Evolutionary conservation across 2,888 invertebrate genomes (phyloP).

Genomic region (Leucania comma): DNA sequence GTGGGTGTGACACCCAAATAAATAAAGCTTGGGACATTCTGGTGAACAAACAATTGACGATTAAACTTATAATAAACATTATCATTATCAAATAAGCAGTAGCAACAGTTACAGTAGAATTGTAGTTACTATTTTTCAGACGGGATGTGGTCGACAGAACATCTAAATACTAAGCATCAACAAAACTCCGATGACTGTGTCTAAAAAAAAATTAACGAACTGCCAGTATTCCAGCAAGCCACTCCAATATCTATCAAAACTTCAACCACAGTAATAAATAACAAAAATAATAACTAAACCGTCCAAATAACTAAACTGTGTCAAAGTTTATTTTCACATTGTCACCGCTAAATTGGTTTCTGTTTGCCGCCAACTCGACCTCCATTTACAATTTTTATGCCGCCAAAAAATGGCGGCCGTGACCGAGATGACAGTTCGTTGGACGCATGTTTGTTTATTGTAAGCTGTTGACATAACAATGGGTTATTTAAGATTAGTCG

Average conservation of each 20-base stretch:
- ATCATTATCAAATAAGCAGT: no score
- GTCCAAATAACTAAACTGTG: constrained; percentile 23
- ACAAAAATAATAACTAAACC: constrained; percentile 23
- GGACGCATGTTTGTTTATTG: constrained; percentile 38
- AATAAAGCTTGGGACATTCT: no score
- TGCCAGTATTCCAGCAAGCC: neutral
- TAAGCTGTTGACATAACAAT: constrained; percentile 42
- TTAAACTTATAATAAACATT: no score
- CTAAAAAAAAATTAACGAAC: constrained; percentile 11
- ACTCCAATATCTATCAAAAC: constrained; percentile 10
- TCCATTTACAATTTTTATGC: constrained; percentile 34
- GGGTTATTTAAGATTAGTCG: constrained; percentile 27
- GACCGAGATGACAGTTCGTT: constrained; percentile 63
- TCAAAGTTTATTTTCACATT: constrained; percentile 44
- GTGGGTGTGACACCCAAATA: no score
- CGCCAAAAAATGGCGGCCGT: constrained; percentile 56
- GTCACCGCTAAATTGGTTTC: constrained; percentile 45
- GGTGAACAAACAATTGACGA: no score
- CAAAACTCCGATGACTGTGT: neutral
- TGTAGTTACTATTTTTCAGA: neutral
- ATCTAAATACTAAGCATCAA: neutral
- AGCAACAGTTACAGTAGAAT: no score
- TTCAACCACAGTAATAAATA: constrained; percentile 15
- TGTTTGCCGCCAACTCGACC: constrained; percentile 50
- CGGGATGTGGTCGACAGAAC: no score